Conservation (phyloP, 2,888 invertebrate genomes). For the Gastracanthus pulcherrimus region DNA sequence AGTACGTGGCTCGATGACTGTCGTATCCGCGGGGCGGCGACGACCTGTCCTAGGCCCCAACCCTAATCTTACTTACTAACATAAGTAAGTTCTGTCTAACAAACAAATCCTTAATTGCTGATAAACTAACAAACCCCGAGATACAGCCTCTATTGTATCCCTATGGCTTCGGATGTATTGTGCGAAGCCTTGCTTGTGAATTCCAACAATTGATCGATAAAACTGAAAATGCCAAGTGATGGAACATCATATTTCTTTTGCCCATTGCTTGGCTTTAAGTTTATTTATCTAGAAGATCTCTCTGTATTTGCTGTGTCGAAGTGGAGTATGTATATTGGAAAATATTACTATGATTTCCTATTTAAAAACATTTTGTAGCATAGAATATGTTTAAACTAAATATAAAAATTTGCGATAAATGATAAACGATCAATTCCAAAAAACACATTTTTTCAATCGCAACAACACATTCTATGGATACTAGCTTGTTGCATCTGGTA, state of each 20-base stretch:
- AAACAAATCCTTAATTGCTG: slow-evolving; percentile 73
- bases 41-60: slow-evolving; percentile 78
- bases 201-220: slow-evolving; percentile 9
- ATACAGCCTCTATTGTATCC: slow-evolving; percentile 61
- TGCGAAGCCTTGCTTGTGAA: slow-evolving; percentile 70
- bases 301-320: slow-evolving; percentile 7
- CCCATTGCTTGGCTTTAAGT: slow-evolving; percentile 46
- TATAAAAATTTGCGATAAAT: neutral
- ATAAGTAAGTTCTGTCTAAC: slow-evolving; percentile 78
- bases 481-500: slow-evolving; percentile 60
- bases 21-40: slow-evolving; percentile 82
- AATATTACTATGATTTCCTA: neutral
- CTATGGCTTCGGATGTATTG: slow-evolving; percentile 74
- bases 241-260: slow-evolving; percentile 37
- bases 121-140: slow-evolving; percentile 70
- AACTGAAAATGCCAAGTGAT: slow-evolving; percentile 30
- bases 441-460: slow-evolving; percentile 47
- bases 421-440: neutral
- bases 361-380: neutral
- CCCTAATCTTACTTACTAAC: slow-evolving; percentile 78
- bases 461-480: slow-evolving; percentile 63
- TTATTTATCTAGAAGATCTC: neutral
- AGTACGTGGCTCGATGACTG: slow-evolving; percentile 82
- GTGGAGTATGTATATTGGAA: neutral
- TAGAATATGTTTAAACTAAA: slow-evolving; percentile 20